A percentile compares a stretch with the other conserved stretches of the same genome.
phyloP scores from a whole-genome alignment of 2,797 vertebrate genomes.

The Anguilla megastoma region DNA sequence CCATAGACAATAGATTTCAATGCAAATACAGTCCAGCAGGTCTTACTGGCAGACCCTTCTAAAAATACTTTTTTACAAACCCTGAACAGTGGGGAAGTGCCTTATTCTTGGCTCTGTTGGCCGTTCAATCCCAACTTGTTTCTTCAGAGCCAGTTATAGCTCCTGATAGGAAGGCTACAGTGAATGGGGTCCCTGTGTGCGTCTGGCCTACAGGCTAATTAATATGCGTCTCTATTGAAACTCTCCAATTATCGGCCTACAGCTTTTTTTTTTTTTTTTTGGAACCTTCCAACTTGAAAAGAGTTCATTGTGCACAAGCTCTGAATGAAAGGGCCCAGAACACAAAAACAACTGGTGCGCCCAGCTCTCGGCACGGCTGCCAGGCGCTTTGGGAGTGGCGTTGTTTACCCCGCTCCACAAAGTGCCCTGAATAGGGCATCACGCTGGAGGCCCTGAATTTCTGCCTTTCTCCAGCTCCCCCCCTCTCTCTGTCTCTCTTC shows the following conservation, averaged over 20 bases:
- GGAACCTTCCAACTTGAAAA: constrained; percentile 30
- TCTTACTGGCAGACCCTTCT: not conserved
- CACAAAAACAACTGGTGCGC: constrained; percentile 21
- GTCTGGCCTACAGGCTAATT: constrained; percentile 31
- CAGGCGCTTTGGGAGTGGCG: constrained; percentile 4
- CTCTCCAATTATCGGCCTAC: constrained; percentile 37
- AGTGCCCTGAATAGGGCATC: constrained; percentile 1
- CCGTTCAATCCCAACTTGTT: not conserved
- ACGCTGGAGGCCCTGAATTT: not conserved
- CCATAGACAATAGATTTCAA: not conserved
- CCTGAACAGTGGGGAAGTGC: not conserved
- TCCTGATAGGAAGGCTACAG: not conserved
- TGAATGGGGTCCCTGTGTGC: constrained; percentile 27
- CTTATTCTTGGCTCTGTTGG: not conserved
- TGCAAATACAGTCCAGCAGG: not conserved
- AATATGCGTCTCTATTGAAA: constrained; percentile 29
- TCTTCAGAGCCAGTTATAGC: not conserved
- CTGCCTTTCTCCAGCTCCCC: not conserved
- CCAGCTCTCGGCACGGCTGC: not conserved
- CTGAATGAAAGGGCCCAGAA: not conserved
- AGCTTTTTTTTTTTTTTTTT: constrained; percentile 34
- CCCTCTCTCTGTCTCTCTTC: constrained; percentile 26
- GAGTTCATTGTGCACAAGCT: constrained; percentile 19
- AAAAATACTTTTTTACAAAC: constrained; percentile 14
- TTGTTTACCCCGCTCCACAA: constrained; percentile 24